Evolutionary conservation across 2,797 vertebrate genomes (phyloP).

Genomic region (Emys orbicularis): DNA sequence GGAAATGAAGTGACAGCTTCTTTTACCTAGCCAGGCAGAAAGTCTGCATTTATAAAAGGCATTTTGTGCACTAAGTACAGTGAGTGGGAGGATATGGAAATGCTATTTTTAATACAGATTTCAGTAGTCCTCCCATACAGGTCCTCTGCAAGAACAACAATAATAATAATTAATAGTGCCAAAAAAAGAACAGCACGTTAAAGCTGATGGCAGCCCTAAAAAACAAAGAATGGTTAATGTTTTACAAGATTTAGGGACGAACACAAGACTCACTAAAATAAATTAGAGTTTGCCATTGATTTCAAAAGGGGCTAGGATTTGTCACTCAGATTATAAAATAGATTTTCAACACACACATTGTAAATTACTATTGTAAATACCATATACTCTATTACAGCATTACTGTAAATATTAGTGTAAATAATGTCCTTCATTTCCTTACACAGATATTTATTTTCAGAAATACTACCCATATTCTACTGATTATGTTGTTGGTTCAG

Average conservation of each 20-base stretch:
- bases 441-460: constrained; percentile 3
- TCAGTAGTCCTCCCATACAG: constrained; percentile 78
- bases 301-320: constrained; percentile 24
- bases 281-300: background rate
- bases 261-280: background rate
- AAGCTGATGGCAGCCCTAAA: constrained; percentile 70
- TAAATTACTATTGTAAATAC: constrained; percentile 2
- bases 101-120: constrained; percentile 84
- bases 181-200: constrained; percentile 66
- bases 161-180: constrained; percentile 73
- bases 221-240: constrained; percentile 8
- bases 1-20: constrained; percentile 83
- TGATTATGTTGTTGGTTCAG: background rate
- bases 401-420: background rate
- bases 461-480: background rate
- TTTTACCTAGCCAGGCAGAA: constrained; percentile 84
- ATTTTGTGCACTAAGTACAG: constrained; percentile 79
- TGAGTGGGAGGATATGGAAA: constrained; percentile 83
- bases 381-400: background rate
- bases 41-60: constrained; percentile 84
- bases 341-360: constrained; percentile 6
- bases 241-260: background rate
- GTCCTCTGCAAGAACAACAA: constrained; percentile 80
- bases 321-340: background rate
- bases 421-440: constrained; percentile 18